Base-by-base conservation (phyloP, 2,113 vertebrate species). In the Varanus komodoensis region DNA sequence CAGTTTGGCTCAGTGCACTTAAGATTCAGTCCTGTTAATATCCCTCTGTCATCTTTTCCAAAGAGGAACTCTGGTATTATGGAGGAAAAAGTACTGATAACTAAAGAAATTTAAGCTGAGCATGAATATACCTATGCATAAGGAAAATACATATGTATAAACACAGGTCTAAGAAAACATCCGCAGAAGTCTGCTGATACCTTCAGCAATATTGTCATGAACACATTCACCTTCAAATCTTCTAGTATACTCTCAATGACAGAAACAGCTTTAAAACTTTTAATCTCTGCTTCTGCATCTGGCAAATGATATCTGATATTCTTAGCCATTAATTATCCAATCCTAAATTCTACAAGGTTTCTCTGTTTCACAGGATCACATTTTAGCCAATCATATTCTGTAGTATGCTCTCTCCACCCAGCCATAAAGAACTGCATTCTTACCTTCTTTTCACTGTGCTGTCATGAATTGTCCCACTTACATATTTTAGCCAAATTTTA, bases 251-350 rank as follows among this genome's bases (percentile, higher is more conserved):
- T 94, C 89, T 89, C 87, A 93, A 57, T 38, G 15, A 67, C 87
- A 32, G 54, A 87, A 91, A 92, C 89, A 85, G 85, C 92, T 50
- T 92, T 32, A 86, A 81, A 90, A 78, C 87, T 94, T 0, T 0
- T 88, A 6, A 23, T 71, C 67, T 32, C 82, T 84, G n/a, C 52
- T 87, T 92, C 78, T 83, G 83, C 82, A 95, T 87, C 92, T 94
- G 94, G 93, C 12, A 94, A 92, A 44, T 89, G 89, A 6, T 64
- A 0, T 34, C 29, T 52, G 44, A 2, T 87, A 69, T 74, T 77
- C 91, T 91, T 44, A 93, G 92, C 57, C 89, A 91, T 89, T 81
- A 50, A 73, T 67, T 57, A 1, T 2, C 86, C 54, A 0, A 8
- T 11, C 0, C 64, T 89, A 73, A 73, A 25, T 73, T 34, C 50